Evolutionary conservation across 2,797 vertebrate species (phyloP), one percentile per base, ranked within the genome.

Genomic region (Sparus aurata): DNA sequence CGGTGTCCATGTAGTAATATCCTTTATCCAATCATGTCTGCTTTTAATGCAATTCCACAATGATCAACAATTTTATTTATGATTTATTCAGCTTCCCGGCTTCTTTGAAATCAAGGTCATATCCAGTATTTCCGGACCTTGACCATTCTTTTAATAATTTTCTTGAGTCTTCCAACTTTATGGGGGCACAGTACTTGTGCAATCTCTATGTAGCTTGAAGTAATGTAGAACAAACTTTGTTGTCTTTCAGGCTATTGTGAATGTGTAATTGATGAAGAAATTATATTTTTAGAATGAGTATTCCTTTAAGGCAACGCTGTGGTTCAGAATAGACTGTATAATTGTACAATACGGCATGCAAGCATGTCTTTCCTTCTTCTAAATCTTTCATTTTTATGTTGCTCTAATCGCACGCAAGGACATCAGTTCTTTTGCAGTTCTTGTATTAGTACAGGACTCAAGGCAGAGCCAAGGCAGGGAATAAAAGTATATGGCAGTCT

Each of bases 301-400:
- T 22, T 59, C 64, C 22, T 38, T 7, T n/a, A 16, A 17, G 27
- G 10, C 23, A n/a, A 47, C 38, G 0, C 12, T 23, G 49, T 25
- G 65, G 65, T 49, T 69, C 6, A 38, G 47, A 45, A 30, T 45
- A 11, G 15, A 27, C 17, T 20, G 12, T 4, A 22, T 45, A 53
- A 12, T 57, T 27, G 30, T 41, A 57, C 25, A n/a, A 57, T 22
- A 57, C 3, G 17, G 30, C 59, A 22, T 9, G 12, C 20, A 49
- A n/a, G 8, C 74, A 34, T 47, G 64, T 60, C 6, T 61, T 50
- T 60, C 15, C 13, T 45, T 64, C 49, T 54, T 70, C n/a, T 65
- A 65, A 50, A 59, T 59, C 8, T 72, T 60, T 38, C 1, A 59
- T 45, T 60, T 23, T 53, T 11, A 49, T 54, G 47, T 46, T 62